Percentiles rank a stretch among this genome's conserved stretches.
These are phyloP conservation scores for Seladonia tumulorum DNA, from an alignment of 2,888 invertebrate species.

Conservation along the genomic window DNA sequence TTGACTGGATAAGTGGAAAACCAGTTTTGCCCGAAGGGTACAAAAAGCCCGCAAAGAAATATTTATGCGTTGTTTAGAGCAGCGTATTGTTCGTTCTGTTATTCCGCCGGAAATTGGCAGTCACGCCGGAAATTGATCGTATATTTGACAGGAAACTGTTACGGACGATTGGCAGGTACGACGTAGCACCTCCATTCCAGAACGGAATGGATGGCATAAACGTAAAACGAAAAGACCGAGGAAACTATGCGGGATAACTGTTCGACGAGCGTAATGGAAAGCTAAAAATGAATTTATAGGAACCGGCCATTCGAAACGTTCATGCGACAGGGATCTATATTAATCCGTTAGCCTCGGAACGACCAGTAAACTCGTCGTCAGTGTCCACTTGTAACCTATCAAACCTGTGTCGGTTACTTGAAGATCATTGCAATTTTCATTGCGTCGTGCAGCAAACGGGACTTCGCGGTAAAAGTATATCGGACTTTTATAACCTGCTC, in stretches of 20 bases:
- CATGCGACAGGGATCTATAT: constrained; percentile 22
- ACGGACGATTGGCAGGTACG: constrained; percentile 21
- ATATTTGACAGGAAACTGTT: constrained; percentile 18
- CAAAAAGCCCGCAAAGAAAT: neutral
- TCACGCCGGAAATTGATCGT: neutral
- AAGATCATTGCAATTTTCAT: neutral
- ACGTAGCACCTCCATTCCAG: neutral
- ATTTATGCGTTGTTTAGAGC: neutral
- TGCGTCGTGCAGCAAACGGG: neutral
- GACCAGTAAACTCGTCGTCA: neutral
- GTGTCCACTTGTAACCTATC: neutral
- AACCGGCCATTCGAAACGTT: constrained; percentile 33
- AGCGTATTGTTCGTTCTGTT: neutral
- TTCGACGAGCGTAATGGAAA: constrained; percentile 34
- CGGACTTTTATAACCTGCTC: neutral
- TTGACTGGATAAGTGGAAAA: neutral
- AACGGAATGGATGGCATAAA: constrained; percentile 30
- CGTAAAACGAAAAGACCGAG: constrained; percentile 32
- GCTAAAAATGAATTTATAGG: constrained; percentile 51
- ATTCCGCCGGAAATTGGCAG: neutral
- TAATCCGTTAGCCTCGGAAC: neutral
- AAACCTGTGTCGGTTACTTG: neutral
- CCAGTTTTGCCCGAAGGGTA: neutral
- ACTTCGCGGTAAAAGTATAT: neutral
- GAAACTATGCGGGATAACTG: constrained; percentile 33